Conservation (phyloP, 2,888 invertebrate species). For the Eristalis pertinax region DNA sequence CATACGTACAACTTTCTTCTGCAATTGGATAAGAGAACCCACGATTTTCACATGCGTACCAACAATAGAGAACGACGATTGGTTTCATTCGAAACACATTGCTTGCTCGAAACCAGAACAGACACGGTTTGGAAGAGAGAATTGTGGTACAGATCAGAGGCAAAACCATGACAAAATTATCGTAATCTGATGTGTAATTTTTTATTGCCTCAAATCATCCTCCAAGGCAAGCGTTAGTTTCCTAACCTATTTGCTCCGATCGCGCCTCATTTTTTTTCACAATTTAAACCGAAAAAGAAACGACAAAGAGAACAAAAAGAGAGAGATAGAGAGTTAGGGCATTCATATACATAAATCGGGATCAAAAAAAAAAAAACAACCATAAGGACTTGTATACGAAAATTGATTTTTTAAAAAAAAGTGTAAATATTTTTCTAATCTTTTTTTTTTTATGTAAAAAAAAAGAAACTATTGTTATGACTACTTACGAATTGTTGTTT, state of each 20-base stretch:
- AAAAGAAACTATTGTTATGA: conserved; percentile 2
- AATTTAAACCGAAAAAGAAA: not conserved
- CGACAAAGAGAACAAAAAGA: not conserved
- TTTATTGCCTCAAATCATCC: too few species aligned
- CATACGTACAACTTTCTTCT: too few species aligned
- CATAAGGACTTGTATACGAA: conserved; percentile 42
- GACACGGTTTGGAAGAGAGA: too few species aligned
- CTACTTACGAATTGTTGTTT: conserved; percentile 56
- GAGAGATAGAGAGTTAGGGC: conserved; percentile 23
- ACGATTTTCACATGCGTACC: too few species aligned
- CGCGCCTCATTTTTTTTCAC: not conserved
- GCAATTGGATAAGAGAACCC: too few species aligned
- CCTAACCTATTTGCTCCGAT: not conserved
- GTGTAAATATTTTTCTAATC: not conserved
- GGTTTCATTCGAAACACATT: too few species aligned
- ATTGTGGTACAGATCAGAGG: too few species aligned
- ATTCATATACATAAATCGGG: conserved; percentile 33
- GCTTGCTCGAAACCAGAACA: too few species aligned
- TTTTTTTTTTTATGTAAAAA: not conserved
- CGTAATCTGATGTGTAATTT: too few species aligned
- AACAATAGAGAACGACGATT: too few species aligned
- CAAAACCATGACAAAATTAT: too few species aligned
- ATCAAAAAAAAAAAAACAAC: too few species aligned
- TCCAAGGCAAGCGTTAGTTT: not conserved
- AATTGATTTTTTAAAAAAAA: conserved; percentile 1